Conservation (phyloP, 2,113 vertebrate species). For the Pelvicachromis taeniatus region DNA sequence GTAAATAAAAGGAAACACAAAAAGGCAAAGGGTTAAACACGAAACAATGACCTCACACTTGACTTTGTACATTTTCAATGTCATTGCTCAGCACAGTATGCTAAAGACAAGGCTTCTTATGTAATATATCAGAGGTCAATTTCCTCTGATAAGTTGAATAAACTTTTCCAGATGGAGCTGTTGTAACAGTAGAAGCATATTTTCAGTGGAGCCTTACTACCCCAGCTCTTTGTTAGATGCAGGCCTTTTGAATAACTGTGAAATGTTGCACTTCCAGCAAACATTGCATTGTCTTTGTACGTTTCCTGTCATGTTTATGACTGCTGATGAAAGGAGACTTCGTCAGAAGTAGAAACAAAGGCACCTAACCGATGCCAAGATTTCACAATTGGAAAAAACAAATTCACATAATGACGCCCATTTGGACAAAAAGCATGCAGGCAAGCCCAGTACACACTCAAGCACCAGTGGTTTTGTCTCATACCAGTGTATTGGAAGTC, state of each 20-base stretch:
- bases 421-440: neutral
- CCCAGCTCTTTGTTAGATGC: neutral
- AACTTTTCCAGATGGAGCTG: neutral
- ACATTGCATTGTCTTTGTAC: neutral
- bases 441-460: neutral
- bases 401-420: neutral
- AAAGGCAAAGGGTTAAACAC: neutral
- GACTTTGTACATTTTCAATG: neutral
- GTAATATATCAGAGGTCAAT: neutral
- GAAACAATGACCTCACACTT: constrained; percentile 8
- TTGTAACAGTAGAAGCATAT: neutral
- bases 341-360: neutral
- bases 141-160: constrained; percentile 40
- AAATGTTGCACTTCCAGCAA: neutral
- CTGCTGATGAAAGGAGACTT: neutral
- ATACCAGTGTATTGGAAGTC: constrained; percentile 91
- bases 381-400: neutral
- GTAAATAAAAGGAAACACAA: neutral
- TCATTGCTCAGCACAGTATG: neutral
- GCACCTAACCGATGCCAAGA: neutral
- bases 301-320: neutral
- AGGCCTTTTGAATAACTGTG: neutral
- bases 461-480: neutral
- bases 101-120: neutral
- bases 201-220: neutral